phyloP scores from a whole-genome alignment of 2,888 invertebrate species.

The Ctenicera cuprea region DNA sequence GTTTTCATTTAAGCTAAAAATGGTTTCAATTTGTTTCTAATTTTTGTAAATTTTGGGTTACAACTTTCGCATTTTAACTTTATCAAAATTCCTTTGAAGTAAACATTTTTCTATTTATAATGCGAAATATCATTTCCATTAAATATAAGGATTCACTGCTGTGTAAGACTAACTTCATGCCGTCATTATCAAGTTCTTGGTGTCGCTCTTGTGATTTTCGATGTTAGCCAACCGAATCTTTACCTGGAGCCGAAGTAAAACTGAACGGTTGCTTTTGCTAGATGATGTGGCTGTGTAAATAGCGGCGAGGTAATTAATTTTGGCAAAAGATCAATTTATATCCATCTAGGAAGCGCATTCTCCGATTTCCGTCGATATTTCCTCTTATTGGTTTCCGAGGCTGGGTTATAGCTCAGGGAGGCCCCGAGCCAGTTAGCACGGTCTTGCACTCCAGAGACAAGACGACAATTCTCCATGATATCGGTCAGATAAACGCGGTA shows the following conservation, averaged over 20 bases:
- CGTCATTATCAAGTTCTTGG: too few relatives aligned
- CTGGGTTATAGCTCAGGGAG: constrained; percentile 61
- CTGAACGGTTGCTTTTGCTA: constrained; percentile 19
- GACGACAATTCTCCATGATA: constrained; percentile 59
- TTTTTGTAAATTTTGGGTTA: too few relatives aligned
- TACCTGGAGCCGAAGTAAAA: constrained; percentile 1
- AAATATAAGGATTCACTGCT: too few relatives aligned
- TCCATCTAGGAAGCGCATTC: constrained; percentile 59
- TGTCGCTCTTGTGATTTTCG: too few relatives aligned
- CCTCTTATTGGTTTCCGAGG: constrained; percentile 62
- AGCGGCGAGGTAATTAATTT: constrained; percentile 59
- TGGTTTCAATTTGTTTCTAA: too few relatives aligned
- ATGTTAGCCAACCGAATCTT: not conserved
- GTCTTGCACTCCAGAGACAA: constrained; percentile 62
- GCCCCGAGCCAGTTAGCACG: constrained; percentile 60
- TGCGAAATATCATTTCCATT: too few relatives aligned
- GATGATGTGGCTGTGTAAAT: constrained; percentile 49
- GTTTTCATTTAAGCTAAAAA: too few relatives aligned
- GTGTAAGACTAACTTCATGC: too few relatives aligned
- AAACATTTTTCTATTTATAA: too few relatives aligned
- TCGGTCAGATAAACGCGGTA: constrained; percentile 58
- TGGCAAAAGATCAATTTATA: constrained; percentile 61
- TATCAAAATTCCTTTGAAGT: too few relatives aligned
- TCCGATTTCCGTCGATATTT: constrained; percentile 61
- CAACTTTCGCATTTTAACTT: too few relatives aligned